Base-by-base conservation (phyloP, 2,113 vertebrate genomes). In the Pituophis catenifer region DNA sequence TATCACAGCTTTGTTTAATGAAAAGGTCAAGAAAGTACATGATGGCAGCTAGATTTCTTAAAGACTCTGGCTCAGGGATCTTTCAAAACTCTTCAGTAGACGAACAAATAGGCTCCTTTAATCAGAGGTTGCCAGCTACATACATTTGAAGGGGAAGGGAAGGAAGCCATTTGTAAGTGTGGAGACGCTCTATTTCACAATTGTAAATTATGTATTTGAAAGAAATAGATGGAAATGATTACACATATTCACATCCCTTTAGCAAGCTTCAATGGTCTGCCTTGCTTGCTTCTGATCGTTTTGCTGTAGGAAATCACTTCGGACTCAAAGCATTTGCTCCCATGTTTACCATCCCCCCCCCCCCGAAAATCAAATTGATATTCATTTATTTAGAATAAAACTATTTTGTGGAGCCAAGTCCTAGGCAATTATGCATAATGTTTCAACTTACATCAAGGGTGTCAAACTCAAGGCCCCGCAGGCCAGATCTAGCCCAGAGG, bases 11-110 rank as follows among this genome's bases (percentile, higher is more conserved):
- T 90, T 90, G 89, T 29, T 92, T 90, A 90, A 62, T 33, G 33
- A 85, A 87, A 58, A 90, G 92, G 89, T 90, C 75, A 93, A 38
- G 48, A 85, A 90, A 93, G 89, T 90, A 58, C 81, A 93, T 3
- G 48, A 65, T 86, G 87, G 48, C 55, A 87, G 75, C 33, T 65
- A 54, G 57, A n/a, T n/a, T 57, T 89, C n/a, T 81, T 26, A 89
- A 52, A 65, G 19, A 29, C 23, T 50, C 88, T 85, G 88, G 53
- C 53, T 89, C 54, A 38, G 8, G 33, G 75, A 81, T 81, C 75
- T 81, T 81, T 81, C 33, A 81, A 44, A 81, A 81, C 33, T 19
- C 33, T 81, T 81, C 75, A 21, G 75, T 8, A 44, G 33, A 81
- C 21, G 75, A 81, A 88, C 50, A 88, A 52, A 17, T n/a, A 17